Evolutionary conservation across 2,113 vertebrate genomes (phyloP), one percentile per base, ranked within the genome.

Genomic region (Pagrus major): DNA sequence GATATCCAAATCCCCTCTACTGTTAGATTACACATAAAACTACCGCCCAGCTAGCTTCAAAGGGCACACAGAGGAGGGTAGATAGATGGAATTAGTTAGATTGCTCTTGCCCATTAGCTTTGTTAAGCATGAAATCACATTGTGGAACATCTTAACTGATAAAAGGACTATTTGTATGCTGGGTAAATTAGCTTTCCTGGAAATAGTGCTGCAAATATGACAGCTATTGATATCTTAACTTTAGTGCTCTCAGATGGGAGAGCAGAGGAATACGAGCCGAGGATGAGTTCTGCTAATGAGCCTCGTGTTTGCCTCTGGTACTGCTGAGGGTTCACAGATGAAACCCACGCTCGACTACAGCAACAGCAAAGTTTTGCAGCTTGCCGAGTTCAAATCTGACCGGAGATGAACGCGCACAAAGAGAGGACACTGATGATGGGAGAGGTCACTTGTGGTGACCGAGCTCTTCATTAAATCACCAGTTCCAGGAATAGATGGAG

Each of bases 401-500:
- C 37, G 9, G 27, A 56, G 16, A 27, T 25, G 18, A 65, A n/a
- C n/a, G n/a, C n/a, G n/a, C 1, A 33, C 15, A 35, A 23, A 29
- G 31, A 35, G n/a, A 37, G 46, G 76, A 25, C 21, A 5, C 25
- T 55, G 54, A 70, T 68, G 64, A 88, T 84, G 80, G 78, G 82
- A 72, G 76, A 84, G 86, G 89, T 88, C 84, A 86, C 41, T 73
- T 65, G 31, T 31, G 49, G 83, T 85, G 84, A 86, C 84, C 77
- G 6, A 55, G 85, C 84, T 91, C 86, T 92, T 93, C 90, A 94
- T 94, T 94, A 95, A 93, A 93, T 93, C 90, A 86, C 85, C 70
- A 84, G 70, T 90, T 90, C 89, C 88, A 84, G 86, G 91, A 93
- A 92, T 55, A 89, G 52, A 85, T 75, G 64, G 72, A 73, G 76